Evolutionary conservation across 2,888 invertebrate species (phyloP), one percentile per base, ranked within the genome.

Genomic region (Allolobophora icterica): DNA sequence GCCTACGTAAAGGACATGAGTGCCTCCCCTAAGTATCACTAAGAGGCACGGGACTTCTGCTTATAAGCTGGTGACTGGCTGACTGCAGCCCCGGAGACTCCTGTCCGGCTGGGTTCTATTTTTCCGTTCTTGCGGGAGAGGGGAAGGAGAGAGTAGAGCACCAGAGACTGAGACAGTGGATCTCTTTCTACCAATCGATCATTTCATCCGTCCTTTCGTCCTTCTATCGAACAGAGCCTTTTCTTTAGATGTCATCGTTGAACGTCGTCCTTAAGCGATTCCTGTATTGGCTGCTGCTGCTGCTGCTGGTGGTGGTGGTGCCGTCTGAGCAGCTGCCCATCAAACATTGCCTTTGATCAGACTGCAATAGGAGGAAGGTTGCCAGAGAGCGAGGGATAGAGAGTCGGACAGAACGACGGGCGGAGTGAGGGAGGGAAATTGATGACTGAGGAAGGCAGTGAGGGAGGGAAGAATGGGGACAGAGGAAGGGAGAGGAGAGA

Each of bases 331-430:
- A 71, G 71, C 71, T 71, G 71, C n/a, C 71, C 1, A 71, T 71
- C 71, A 71, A n/a, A 71, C 71, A 8, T 11, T n/a, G 71, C 17
- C 71, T 71, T 71, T n/a, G 71, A 89, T 34, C 35, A 33, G 89
- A 35, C 35, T 11, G 89, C 35, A 38, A 34, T 8, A 11, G 89
- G 17, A 40, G 30, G 35, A n/a, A 38, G 38, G 38, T 35, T 21
- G 34, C 19, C 34, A 87, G 34, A 87, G 94, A 94, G 11, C 94
- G 93, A 34, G 94, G 94, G 92, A 95, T 93, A 83, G 84, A 83
- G 84, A 8, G 33, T 0, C 1, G 19, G 6, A 87, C 34, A 87
- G 87, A n/a, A 38, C 21, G 87, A 87, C 87, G 38, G 87, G 4
- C 87, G 24, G 52, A 52, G n/a, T n/a, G n/a, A n/a, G n/a, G n/a